phyloP scores from a whole-genome alignment of 2,888 invertebrate genomes.

The Portevinia maculata region DNA sequence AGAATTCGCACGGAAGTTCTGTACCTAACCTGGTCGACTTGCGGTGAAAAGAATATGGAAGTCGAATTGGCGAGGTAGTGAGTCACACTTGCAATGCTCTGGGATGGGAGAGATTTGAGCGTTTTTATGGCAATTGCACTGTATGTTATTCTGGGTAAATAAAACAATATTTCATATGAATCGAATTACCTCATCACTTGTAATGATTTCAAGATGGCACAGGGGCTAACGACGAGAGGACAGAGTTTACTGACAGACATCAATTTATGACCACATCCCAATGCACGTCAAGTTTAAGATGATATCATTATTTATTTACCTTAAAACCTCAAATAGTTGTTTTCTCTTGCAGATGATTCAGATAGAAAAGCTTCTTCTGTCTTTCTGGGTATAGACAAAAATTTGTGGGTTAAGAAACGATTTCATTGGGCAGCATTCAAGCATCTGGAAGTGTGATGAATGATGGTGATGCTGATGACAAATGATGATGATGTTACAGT shows the following conservation, averaged over 20 bases:
- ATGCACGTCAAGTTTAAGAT: slow-evolving; percentile 34
- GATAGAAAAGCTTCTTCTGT: slow-evolving; percentile 22
- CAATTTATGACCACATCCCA: slow-evolving; percentile 2
- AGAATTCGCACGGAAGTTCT: slow-evolving; percentile 53
- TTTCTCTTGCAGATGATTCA: slow-evolving; percentile 39
- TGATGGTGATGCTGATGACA: no score
- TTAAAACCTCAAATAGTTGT: slow-evolving; percentile 21
- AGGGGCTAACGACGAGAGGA: background rate
- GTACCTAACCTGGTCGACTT: slow-evolving; percentile 48
- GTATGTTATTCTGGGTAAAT: slow-evolving; percentile 10
- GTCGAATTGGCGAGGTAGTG: slow-evolving; percentile 16
- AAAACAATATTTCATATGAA: slow-evolving; percentile 25
- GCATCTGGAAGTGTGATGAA: background rate
- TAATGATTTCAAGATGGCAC: slow-evolving; percentile 18
- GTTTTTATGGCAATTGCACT: background rate
- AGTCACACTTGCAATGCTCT: slow-evolving; percentile 15
- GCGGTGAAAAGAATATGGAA: slow-evolving; percentile 17
- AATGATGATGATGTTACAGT: no score
- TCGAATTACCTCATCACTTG: background rate
- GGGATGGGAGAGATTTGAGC: background rate
- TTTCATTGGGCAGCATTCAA: background rate
- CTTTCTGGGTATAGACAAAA: slow-evolving; percentile 4
- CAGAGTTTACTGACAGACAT: slow-evolving; percentile 21
- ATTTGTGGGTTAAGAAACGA: background rate
- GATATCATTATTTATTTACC: slow-evolving; percentile 56